Evolutionary conservation across 2,888 invertebrate genomes (phyloP), one percentile per base, ranked within the genome.

Genomic region (Epinotia nisella): DNA sequence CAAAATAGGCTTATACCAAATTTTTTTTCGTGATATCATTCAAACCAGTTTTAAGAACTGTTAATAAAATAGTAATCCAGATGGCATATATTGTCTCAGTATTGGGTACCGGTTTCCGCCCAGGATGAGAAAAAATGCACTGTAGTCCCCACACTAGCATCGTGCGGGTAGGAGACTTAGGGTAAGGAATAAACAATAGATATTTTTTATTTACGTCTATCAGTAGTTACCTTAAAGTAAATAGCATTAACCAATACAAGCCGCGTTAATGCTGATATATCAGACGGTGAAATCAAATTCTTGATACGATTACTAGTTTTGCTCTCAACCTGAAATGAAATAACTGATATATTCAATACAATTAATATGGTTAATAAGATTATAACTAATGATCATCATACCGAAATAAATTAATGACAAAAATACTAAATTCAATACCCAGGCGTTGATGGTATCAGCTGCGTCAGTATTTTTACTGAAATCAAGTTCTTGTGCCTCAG

Each of bases 181-280:
- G n/a, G 49, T 49, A 49, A 1, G n/a, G 49, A n/a, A 49, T 49
- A n/a, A 13, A 13, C n/a, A 7, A 5, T 5, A 13, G 13, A 41
- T 41, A 10, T 41, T 13, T 41, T n/a, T 49, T n/a, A n/a, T 3
- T n/a, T 7, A 45, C 1, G n/a, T 13, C 49, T 4, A 13, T 5
- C 4, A n/a, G 29, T 29, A 67, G 41, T 75, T 75, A 79, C 81
- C 74, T 82, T 68, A 66, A 85, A 88, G 71, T 86, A 88, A 15
- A 90, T 76, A 45, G 84, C 87, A 66, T 89, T 86, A 10, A 84
- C 76, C 21, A 89, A 64, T 5, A 85, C 83, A 15, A 88, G 29
- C 35, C 83, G 76, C 2, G 88, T 87, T 0, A 59, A 3, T 0
- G 41, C 17, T 61, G 45, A 76, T 4, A 90, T 77, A 71, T 81